Evolutionary conservation across 2,797 vertebrate genomes (phyloP), one percentile per base, ranked within the genome.

Genomic region (Thamnophis elegans): DNA sequence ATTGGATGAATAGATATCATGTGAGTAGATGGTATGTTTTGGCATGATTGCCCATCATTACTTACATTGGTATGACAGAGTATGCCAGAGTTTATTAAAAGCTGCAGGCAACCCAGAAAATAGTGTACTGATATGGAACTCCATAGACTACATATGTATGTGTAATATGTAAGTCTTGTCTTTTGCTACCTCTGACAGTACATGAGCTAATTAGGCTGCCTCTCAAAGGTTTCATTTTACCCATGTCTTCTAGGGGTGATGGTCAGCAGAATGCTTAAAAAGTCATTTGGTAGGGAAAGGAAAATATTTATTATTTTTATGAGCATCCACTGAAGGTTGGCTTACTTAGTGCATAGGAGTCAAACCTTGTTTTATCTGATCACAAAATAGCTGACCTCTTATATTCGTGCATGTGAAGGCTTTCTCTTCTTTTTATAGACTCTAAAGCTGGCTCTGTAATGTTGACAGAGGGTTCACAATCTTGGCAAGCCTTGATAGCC

Each of bases 21-120:
- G 3, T 89, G 94, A 92, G 94, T 94, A 93, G 95, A 94, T 92
- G 94, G 94, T 93, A 95, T 94, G 88, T 93, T 91, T 93, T 78
- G 95, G 94, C 95, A 1, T 87, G 92, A 93, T 94, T 87, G 94
- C 12, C 93, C 91, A 94, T 91, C 93, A n/a, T 94, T 58, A 95
- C 91, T 90, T 82, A 88, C 90, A 94, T 0, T 59, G 93, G 0
- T 59, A 2, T 93, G 94, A 91, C 90, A 59, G 95, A 94, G 95
- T 87, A 93, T 85, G 92, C n/a, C 88, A 87, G 89, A 51, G 93
- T 47, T 82, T 94, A 93, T 94, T 94, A 86, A 93, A 92, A 65
- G 89, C 92, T 92, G 92, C 1, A 42, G 73, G 93, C 82, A 92
- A 78, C n/a, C 42, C 3, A 32, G 89, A 2, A 7, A 53, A 0